Evolutionary conservation across 2,888 invertebrate species (phyloP).

Genomic region (Caenorhabditis sp.): DNA sequence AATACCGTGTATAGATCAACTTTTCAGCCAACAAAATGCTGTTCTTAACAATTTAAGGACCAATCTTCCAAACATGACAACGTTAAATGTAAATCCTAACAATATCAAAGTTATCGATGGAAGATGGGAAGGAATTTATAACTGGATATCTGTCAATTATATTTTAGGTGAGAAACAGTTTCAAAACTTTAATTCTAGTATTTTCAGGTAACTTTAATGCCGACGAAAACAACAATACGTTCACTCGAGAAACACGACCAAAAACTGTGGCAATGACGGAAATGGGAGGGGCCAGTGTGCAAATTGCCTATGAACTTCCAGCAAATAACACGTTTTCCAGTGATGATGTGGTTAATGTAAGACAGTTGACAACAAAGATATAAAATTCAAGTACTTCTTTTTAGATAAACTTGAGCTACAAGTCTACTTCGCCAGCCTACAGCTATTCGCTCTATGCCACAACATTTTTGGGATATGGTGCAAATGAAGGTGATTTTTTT

Average conservation of each 20-base stretch:
- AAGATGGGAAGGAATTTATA: constrained; percentile 86
- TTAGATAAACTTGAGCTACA: constrained; percentile 85
- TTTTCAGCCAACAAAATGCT: constrained; percentile 81
- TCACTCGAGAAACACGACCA: too few species aligned
- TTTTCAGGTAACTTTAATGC: constrained; percentile 61
- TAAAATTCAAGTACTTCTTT: constrained; percentile 65
- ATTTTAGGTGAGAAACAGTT: too few species aligned
- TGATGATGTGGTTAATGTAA: constrained; percentile 72
- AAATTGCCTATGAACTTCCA: constrained; percentile 84
- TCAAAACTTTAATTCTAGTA: too few species aligned
- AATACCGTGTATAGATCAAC: background rate
- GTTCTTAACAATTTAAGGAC: constrained; percentile 84
- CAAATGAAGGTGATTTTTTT: constrained; percentile 83
- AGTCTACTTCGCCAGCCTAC: too few species aligned
- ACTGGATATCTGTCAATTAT: constrained; percentile 85
- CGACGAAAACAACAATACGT: background rate
- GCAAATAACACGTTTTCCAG: constrained; percentile 57
- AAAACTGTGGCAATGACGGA: constrained; percentile 85
- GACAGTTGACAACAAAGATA: background rate
- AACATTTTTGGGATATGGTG: constrained; percentile 86
- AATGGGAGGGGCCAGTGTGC: constrained; percentile 86
- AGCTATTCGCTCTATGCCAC: constrained; percentile 85
- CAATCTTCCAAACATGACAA: constrained; percentile 84
- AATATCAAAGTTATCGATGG: constrained; percentile 86
- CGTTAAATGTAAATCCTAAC: constrained; percentile 61